phyloP scores from a whole-genome alignment of 2,113 vertebrate species.

The Eretmochelys imbricata region DNA sequence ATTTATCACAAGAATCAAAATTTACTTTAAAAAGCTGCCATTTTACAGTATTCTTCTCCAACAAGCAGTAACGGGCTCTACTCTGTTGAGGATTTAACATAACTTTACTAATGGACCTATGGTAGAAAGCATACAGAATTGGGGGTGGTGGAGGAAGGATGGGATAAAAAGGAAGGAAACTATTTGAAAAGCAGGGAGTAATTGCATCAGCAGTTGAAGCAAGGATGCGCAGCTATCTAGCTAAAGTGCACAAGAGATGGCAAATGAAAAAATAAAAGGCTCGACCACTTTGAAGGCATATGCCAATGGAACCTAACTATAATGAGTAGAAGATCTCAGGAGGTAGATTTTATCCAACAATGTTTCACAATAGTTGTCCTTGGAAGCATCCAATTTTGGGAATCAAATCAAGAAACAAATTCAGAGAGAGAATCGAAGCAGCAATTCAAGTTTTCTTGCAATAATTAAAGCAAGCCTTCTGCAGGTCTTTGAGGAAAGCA shows the following conservation, averaged over 20 bases:
- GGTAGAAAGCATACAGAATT: not conserved
- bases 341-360: slow-evolving; percentile 58
- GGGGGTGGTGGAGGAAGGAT: not conserved
- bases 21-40: not conserved
- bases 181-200: not conserved
- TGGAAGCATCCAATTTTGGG: slow-evolving; percentile 18
- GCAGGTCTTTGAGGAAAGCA: slow-evolving; percentile 86
- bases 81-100: not conserved
- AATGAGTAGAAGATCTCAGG: not conserved
- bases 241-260: not conserved
- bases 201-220: not conserved
- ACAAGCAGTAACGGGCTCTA: not conserved
- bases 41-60: not conserved
- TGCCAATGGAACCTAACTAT: not conserved
- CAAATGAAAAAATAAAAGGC: slow-evolving; percentile 8
- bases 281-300: slow-evolving; percentile 12
- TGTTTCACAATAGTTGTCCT: not conserved
- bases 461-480: slow-evolving; percentile 87
- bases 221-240: not conserved
- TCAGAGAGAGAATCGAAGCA: not conserved
- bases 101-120: not conserved
- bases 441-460: slow-evolving; percentile 49
- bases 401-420: not conserved
- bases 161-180: not conserved
- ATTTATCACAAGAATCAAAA: not conserved